These are phyloP conservation scores for Leptopilina drosophilae DNA, from an alignment of 2,888 invertebrate genomes.

Conservation along the genomic window DNA sequence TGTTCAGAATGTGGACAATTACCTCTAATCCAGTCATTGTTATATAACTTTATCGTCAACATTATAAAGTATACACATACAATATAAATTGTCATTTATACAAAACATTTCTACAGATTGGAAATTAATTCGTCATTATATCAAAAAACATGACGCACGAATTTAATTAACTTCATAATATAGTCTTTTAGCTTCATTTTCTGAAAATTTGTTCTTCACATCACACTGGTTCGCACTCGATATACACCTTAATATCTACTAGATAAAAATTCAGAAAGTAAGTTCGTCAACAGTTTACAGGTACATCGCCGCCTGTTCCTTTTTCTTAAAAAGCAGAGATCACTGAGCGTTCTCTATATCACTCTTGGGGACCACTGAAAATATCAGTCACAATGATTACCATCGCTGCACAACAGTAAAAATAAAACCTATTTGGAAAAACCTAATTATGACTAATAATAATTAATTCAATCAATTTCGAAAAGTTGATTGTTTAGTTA, in stretches of 20 bases:
- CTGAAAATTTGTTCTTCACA: not conserved
- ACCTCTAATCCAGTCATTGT: constrained; percentile 19
- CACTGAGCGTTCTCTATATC: not conserved
- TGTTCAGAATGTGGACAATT: not conserved
- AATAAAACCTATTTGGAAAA: not conserved
- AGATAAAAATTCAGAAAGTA: constrained; percentile 5
- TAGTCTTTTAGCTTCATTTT: not conserved
- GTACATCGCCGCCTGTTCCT: constrained; percentile 3
- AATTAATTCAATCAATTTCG: no score
- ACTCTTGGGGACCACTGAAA: not conserved
- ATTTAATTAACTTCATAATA: no score
- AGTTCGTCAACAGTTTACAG: constrained; percentile 17
- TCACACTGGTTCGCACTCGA: not conserved
- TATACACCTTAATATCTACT: not conserved
- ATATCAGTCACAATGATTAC: not conserved
- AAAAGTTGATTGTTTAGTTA: no score
- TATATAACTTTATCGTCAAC: constrained; percentile 44
- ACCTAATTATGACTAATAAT: no score
- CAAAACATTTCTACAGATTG: not conserved
- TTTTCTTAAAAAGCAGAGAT: not conserved
- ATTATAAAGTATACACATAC: not conserved
- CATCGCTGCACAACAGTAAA: not conserved
- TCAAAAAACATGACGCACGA: no score
- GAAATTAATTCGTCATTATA: no score
- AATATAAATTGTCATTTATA: not conserved